Base-by-base conservation (phyloP, 2,888 invertebrate genomes). In the Dolichomitus sp. region DNA sequence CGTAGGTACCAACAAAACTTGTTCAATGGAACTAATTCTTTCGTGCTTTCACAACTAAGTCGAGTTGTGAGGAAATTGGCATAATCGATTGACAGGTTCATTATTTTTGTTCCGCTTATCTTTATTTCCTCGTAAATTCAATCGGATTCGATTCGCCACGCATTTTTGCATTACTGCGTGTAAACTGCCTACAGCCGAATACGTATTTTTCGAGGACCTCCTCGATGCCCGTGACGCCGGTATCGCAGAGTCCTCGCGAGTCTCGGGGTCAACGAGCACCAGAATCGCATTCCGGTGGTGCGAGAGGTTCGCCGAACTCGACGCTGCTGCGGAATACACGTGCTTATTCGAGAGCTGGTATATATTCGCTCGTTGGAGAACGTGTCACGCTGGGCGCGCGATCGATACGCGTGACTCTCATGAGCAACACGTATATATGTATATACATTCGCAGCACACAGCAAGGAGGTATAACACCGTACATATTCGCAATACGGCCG, bases 211-310 rank as follows among this genome's bases (percentile, higher is more conserved):
- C 40, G 54, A 59, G 68, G 59, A 14, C 3, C 23, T 37, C 11
- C 14, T n/a, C 23, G 37, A 57, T 33, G 45, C 33, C 68, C 40
- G 59, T 42, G 19, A 40, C 65, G 19, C 40, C 6, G 69, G 52
- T 40, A 52, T 70, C 57, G 42, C 52, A 23, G 59, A 50, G 72
- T 72, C 59, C 61, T 68, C 59, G 59, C 59, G 59, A 59, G 48
- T 68, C 48, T 57, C 48, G 70, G 81, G 81, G 77, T 81, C 77
- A 73, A 73, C 73, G 77, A 77, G 66, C 65, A 74, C 80, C 61
- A 19, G 66, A 81, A 81, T 81, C 57, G 72, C 77, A 81, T 77
- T 81, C 63, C 81, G 45, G 65, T 65, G 65, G 42, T 65, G 45
- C 65, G 40, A 65, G 65, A 78, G 70, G 76, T 61, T 81, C 77